Conservation (phyloP, 2,113 vertebrate species). For the Oryctolagus cuniculus region DNA sequence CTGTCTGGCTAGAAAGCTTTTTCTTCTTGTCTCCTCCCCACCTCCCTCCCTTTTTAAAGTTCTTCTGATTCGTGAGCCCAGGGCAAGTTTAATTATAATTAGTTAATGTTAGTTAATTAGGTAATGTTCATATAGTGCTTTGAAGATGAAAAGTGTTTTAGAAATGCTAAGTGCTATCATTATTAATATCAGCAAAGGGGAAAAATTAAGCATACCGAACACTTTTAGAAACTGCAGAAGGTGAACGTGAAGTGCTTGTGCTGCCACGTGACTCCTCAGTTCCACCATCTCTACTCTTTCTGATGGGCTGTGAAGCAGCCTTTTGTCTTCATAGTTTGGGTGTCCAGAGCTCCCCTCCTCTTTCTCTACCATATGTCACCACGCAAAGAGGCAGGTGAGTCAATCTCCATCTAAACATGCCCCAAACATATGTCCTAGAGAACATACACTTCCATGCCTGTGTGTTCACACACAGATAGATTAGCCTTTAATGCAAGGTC, state of each 20-base stretch:
- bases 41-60: conserved; percentile 54
- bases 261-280: conserved; percentile 30
- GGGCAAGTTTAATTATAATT: conserved; percentile 85
- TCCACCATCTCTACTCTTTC: conserved; percentile 9
- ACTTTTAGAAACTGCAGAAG: conserved; percentile 73
- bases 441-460: neutral
- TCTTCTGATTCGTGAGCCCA: conserved; percentile 82
- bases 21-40: neutral
- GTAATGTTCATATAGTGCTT: conserved; percentile 84
- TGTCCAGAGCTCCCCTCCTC: conserved; percentile 36
- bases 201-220: conserved; percentile 66
- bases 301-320: conserved; percentile 19
- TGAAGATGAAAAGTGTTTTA: conserved; percentile 85
- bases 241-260: conserved; percentile 56
- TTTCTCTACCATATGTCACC: neutral
- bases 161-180: conserved; percentile 84
- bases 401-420: neutral
- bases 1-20: conserved; percentile 53
- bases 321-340: conserved; percentile 64
- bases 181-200: conserved; percentile 81
- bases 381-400: neutral
- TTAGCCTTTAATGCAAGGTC: neutral
- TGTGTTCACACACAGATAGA: neutral
- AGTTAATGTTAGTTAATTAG: conserved; percentile 86
- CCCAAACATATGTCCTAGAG: neutral